Percentiles rank a stretch among this genome's conserved stretches.
Evolutionary conservation across 1,140 invertebrate genomes (phyloP).

Genomic region (Eriosoma lanigerum): DNA sequence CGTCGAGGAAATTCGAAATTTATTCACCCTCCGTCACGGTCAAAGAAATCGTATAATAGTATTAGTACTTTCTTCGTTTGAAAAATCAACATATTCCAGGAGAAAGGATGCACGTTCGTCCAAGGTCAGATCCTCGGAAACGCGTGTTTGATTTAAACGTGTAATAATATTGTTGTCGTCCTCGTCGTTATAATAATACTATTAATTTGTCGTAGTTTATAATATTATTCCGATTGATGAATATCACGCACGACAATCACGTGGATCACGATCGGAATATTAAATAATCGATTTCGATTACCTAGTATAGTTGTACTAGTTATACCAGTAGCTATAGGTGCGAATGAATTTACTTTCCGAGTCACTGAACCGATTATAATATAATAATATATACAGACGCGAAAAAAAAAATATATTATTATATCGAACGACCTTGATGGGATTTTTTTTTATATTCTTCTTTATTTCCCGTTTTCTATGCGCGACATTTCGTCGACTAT

Average conservation of each 20-base stretch:
- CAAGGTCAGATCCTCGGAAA: conserved; percentile 22
- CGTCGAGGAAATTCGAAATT: neutral
- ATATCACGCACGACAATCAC: too few species aligned
- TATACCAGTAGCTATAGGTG: too few species aligned
- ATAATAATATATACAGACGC: too few species aligned
- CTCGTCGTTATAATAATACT: too few species aligned
- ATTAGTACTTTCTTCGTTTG: conserved; percentile 23
- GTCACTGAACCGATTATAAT: conserved; percentile 30
- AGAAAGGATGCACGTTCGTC: conserved; percentile 27
- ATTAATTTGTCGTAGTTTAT: too few species aligned
- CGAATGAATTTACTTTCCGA: conserved; percentile 24
- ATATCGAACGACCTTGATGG: conserved; percentile 25
- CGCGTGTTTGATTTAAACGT: neutral
- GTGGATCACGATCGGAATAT: neutral
- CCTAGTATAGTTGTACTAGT: neutral
- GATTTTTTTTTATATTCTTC: too few species aligned
- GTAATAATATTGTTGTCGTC: neutral
- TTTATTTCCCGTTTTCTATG: neutral
- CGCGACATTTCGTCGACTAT: neutral
- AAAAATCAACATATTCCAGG: neutral
- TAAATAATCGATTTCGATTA: neutral
- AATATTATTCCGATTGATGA: too few species aligned
- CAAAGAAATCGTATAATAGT: neutral
- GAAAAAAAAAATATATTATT: neutral
- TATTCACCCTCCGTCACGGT: conserved; percentile 16